Evolutionary conservation across 2,113 vertebrate genomes (phyloP), one percentile per base, ranked within the genome.

Genomic region (Cyprinus carpio): DNA sequence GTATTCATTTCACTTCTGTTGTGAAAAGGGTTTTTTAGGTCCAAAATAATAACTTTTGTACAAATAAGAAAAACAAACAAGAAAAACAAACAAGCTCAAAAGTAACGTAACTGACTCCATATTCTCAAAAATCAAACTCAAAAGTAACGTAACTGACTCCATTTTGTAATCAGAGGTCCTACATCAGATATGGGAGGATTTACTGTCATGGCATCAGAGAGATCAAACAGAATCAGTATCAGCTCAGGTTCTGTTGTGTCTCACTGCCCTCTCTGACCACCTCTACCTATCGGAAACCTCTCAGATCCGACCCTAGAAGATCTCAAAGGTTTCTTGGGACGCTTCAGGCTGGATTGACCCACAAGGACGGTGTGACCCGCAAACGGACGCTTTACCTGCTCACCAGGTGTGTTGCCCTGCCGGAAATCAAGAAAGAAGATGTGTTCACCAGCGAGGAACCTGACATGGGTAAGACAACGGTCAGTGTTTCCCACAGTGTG

Each of bases 321-420:
- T 87, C 87, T 6, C 76, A 78, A 10, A 89, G 91, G 20, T 97
- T 99, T 89, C 98, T 97, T 96, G 87, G 65, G 88, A 87, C 94
- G 1, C 86, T 98, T 79, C 98, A 96, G 91, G 91, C 92, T 3
- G 97, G 97, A 1, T 89, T 99, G 74, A 93, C 91, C 0, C 93
- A 93, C 81, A 87, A 90, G 11, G 96, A 98, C 87, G 90, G 84
- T 25, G 89, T 97, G 88, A 93, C 95, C 49, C 95, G 98, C 6
- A 97, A 96, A 91, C 93, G 96, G 43, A 96, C 96, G 1, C 89
- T 97, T 56, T 97, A 95, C 90, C 91, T 99, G 86, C 91, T 99
- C 90, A 97, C 95, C 87, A 91, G 94, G 58, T 95, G 95, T 0
- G 92, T 96, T 76, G 93, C 95, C 10, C 84, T 94, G 71, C 95